phyloP scores from a whole-genome alignment of 1,140 invertebrate species.

The Ylistrum balloti region DNA sequence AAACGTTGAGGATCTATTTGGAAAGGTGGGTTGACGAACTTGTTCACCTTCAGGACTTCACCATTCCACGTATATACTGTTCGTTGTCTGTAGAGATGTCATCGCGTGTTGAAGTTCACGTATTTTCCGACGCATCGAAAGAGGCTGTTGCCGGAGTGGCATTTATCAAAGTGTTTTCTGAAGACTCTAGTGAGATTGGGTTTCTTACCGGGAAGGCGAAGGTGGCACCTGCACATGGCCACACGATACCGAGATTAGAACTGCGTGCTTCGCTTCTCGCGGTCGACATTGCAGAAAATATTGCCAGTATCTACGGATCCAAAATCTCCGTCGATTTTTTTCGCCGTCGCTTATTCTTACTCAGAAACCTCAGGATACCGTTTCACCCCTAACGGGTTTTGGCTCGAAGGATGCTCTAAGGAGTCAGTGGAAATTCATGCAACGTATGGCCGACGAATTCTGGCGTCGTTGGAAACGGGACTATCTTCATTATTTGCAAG shows the following conservation, averaged over 20 bases:
- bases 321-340: conserved; percentile 53
- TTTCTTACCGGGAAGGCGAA: conserved; percentile 41
- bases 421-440: conserved; percentile 24
- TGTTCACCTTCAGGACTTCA: not conserved
- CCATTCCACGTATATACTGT: too few relatives aligned
- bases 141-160: not conserved
- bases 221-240: conserved; percentile 41
- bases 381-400: not conserved
- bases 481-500: conserved; percentile 22
- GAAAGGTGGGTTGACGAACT: conserved; percentile 45
- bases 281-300: not conserved
- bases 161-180: not conserved
- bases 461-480: conserved; percentile 46
- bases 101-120: not conserved
- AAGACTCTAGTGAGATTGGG: not conserved
- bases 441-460: conserved; percentile 41
- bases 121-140: too few relatives aligned
- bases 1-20: not conserved
- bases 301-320: conserved; percentile 58
- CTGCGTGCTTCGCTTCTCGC: not conserved
- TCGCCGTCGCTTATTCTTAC: conserved; percentile 58
- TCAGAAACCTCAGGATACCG: conserved; percentile 48
- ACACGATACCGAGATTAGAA: not conserved
- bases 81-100: not conserved
- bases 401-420: conserved; percentile 46